Evolutionary conservation across 2,113 vertebrate species (phyloP), one percentile per base, ranked within the genome.

Genomic region (Dicerorhinus sumatrensis): DNA sequence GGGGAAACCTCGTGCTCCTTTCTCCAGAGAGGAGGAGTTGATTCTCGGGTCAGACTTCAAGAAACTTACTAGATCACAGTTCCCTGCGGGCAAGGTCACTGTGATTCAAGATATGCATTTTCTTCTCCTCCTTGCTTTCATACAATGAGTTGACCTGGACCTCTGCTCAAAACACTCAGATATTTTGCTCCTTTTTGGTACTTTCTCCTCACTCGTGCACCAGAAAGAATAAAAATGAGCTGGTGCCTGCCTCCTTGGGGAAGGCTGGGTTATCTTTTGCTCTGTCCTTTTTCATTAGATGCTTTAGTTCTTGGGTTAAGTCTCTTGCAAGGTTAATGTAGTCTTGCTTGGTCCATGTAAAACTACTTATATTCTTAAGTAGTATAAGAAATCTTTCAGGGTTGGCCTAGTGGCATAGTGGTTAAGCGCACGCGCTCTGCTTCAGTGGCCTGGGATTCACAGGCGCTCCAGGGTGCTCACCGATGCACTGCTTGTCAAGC

Each of bases 31-130:
- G 5, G 76, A 75, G 39, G 21, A 75, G 8, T 39, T 51, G 16
- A 51, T 63, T 51, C 16, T 86, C 33, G 51, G 51, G 51, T n/a
- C 33, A 87, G 60, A 85, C 7, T 90, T 42, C 27, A 97, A 51
- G 46, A 87, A 79, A 63, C 27, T 94, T 60, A 69, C 21, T 85
- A 83, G 81, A 62, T 21, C 69, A 63, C 70, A 96, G 9, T 94
- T 77, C 82, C n/a, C 33, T 33, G 3, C 65, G 82, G 36, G n/a
- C 8, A 95, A 33, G 46, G 27, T 80, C 48, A 84, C 27, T 69
- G 20, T 92, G 75, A 87, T 92, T 84, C 80, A 88, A 77, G 36
- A 63, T 12, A 48, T 89, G n/a, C 48, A 48, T 62, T 89, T 96
- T 94, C 17, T 85, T 85, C 72, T 79, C 60, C 36, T 63, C 17